Base-by-base conservation (phyloP, 2,113 vertebrate species). In the Zeus faber region DNA sequence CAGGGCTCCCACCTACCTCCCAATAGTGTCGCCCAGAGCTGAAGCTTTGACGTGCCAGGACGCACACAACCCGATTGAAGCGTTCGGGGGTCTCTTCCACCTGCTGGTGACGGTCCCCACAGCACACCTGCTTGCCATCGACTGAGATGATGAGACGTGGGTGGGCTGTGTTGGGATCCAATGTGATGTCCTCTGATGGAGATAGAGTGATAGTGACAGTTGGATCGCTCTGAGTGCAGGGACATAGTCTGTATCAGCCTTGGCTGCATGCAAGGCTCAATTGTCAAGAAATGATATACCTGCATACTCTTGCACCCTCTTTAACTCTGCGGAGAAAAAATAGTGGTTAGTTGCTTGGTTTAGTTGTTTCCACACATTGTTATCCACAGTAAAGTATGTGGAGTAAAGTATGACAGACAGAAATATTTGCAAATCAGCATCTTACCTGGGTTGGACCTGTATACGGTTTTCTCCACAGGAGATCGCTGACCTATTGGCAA, bases 31-130 rank as follows among this genome's bases (percentile, higher is more conserved):
- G 69, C 2, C 89, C 89, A 0, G 83, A 77, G 58, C 13, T 74
- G 58, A 90, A 87, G 29, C 83, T 79, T 57, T 87, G 74, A 5
- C 6, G 59, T 20, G 70, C 87, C 24, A 91, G 72, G 2, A 89
- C 80, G 43, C 87, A 89, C 50, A 89, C 88, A 63, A 89, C 86
- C 3, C 85, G 82, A 50, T 90, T 78, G 7, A 89, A 91, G 3
- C 88, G 79, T n/a, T 81, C 70, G 0, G 64, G 77, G 18, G 49
- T 75, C 56, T 89, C 78, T 0, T 40, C 58, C 2, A 89, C 40
- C 0, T 4, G 0, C 51, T 79, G 84, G 49, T 85, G 67, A 1
- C 43, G 66, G 1, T 89, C 87, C 0, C 72, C 64, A 39, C 86
- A 89, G 18, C 49, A 49, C 4, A 89, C 87, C 63, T 73, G 64